Base-by-base conservation (phyloP, 2,113 vertebrate species). In the Oriolus oriolus region DNA sequence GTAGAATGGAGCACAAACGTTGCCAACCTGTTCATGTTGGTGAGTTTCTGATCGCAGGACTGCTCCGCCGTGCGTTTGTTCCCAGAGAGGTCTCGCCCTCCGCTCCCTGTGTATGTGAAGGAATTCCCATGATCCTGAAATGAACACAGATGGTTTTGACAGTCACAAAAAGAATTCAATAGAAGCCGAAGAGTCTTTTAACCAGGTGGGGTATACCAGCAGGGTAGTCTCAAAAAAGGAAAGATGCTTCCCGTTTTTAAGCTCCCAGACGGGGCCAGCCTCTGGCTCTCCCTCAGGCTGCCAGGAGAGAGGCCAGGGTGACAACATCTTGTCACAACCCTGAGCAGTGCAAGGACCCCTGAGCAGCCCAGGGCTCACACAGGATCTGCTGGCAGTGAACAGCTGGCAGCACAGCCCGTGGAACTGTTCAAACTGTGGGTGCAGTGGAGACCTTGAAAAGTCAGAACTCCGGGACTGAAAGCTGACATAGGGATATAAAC, bases 11-110 rank as follows among this genome's bases (percentile, higher is more conserved):
- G 45, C 8, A 1, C 1, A 3, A 31, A 1, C 0, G 2, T 0
- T 60, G 57, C 97, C 4, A 13, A 99, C 99, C 99, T 98, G 98
- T 99, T 99, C 98, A 99, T 99, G 84, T 99, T 99, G 92, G 99
- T 99, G 54, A 99, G 99, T 69, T 99, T 99, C 94, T 99, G 99
- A 71, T 99, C 99, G 86, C 99, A 99, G 7, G 99, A 99, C 92
- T 99, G 99, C 57, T 99, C 99, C 0, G 99, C 99, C 3, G 99
- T 99, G 49, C 99, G 98, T 52, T 99, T 99, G 97, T 99, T 99
- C 52, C 99, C 99, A 1, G 99, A 99, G 9, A 99, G 98, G 93
- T 99, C 99, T 8, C 99, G 98, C 2, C 99, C 99, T 6, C 99
- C 99, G 0, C 99, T 99, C 18, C 99, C 99, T 0, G 99, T 99